These are phyloP conservation scores for Liodrosophila aerea DNA, from an alignment of 2,888 invertebrate species.

Conservation along the genomic window DNA sequence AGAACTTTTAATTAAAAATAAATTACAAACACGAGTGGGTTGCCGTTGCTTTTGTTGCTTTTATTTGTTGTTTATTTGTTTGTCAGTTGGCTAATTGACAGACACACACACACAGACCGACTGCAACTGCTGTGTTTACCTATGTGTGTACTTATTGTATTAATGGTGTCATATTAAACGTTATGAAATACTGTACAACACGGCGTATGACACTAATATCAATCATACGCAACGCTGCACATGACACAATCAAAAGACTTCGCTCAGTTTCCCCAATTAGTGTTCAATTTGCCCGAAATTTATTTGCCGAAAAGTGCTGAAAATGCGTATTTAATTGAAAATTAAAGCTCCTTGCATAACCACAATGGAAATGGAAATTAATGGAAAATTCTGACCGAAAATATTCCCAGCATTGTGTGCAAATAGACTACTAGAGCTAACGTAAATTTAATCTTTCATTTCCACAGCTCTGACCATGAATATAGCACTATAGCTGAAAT, in stretches of 20 bases:
- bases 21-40: slow-evolving; percentile 60
- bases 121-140: slow-evolving; percentile 20
- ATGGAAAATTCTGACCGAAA: slow-evolving; percentile 14
- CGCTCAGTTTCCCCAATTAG: slow-evolving; percentile 6
- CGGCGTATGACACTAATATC: slow-evolving; percentile 63
- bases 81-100: slow-evolving; percentile 59
- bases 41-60: no score
- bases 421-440: no score
- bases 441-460: slow-evolving; percentile 8
- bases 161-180: slow-evolving; percentile 59
- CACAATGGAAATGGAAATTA: no score
- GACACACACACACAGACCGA: slow-evolving; percentile 11
- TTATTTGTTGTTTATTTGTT: slow-evolving; percentile 11
- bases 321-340: slow-evolving; percentile 28
- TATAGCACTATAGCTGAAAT: background rate
- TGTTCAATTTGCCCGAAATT: slow-evolving; percentile 15
- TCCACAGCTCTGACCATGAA: slow-evolving; percentile 40
- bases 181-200: slow-evolving; percentile 67
- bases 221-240: slow-evolving; percentile 76
- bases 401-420: slow-evolving; percentile 46
- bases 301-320: slow-evolving; percentile 20
- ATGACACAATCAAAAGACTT: slow-evolving; percentile 32
- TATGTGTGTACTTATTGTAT: slow-evolving; percentile 36
- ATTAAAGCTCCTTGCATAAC: slow-evolving; percentile 21
- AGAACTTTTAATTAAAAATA: slow-evolving; percentile 76